phyloP scores from a whole-genome alignment of 2,888 invertebrate genomes.

The Hirtodrosophila cameraria region DNA sequence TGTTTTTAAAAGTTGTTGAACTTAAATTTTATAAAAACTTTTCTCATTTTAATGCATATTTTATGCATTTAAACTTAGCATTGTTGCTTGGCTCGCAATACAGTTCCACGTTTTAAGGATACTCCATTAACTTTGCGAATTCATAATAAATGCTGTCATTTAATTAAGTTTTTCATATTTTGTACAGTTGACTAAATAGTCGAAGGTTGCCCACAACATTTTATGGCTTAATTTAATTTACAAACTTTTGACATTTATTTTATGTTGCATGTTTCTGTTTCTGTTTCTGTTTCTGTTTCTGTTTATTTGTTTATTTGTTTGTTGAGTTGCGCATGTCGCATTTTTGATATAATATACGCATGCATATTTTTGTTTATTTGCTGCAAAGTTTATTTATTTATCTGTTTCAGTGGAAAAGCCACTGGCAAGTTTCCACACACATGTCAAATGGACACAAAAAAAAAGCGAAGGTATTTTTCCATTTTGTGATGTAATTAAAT shows the following conservation, averaged over 20 bases:
- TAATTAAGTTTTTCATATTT: constrained; percentile 2
- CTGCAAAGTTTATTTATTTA: constrained; percentile 26
- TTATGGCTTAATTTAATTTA: constrained; percentile 44
- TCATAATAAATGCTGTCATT: too few relatives aligned
- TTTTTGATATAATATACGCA: constrained; percentile 26
- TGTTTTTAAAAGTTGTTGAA: too few relatives aligned
- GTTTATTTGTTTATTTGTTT: too few relatives aligned
- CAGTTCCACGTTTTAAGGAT: too few relatives aligned
- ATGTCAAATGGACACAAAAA: constrained; percentile 6
- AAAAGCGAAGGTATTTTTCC: constrained; percentile 10
- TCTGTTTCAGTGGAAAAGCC: constrained; percentile 13
- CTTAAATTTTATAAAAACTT: too few relatives aligned
- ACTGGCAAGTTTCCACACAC: constrained; percentile 4
- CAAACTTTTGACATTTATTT: constrained; percentile 32
- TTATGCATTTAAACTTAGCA: too few relatives aligned
- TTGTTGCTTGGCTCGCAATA: too few relatives aligned
- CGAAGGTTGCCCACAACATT: constrained; percentile 25
- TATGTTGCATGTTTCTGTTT: too few relatives aligned
- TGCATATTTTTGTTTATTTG: constrained; percentile 37
- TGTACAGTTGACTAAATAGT: constrained; percentile 8
- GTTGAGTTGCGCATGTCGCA: constrained; percentile 4
- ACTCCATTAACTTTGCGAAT: too few relatives aligned
- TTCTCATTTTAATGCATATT: too few relatives aligned
- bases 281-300: too few relatives aligned
- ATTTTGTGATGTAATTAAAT: constrained; percentile 57